A percentile compares a stretch with the other conserved stretches of the same genome.
phyloP scores from a whole-genome alignment of 1,140 invertebrate species.

The Thereuonema tuberculata region DNA sequence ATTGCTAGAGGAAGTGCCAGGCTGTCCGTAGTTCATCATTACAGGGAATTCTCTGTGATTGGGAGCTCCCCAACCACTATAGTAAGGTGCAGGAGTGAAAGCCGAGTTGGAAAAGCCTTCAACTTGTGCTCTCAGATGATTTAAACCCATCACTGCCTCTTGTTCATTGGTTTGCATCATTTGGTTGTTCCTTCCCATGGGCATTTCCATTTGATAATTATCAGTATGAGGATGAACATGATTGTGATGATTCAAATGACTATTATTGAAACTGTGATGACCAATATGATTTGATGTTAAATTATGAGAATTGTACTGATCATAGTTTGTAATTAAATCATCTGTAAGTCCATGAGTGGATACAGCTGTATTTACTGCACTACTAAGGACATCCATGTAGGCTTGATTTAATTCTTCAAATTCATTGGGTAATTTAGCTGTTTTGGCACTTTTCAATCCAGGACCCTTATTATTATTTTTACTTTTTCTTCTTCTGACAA shows the following conservation, averaged over 20 bases:
- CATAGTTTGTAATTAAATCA: background rate
- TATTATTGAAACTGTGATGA: background rate
- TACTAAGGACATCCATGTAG: slow-evolving; percentile 1
- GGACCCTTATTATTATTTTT: background rate
- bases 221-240: background rate
- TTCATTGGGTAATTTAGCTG: background rate
- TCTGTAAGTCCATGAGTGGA: background rate
- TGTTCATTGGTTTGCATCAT: background rate
- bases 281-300: background rate
- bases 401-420: slow-evolving; percentile 4
- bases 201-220: background rate
- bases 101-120: background rate
- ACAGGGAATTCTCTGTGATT: background rate
- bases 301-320: background rate
- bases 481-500: background rate
- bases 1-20: background rate
- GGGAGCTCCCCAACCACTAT: background rate
- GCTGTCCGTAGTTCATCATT: background rate
- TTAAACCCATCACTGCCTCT: background rate
- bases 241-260: background rate
- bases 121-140: background rate
- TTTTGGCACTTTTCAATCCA: background rate
- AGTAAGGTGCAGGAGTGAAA: background rate
- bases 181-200: background rate
- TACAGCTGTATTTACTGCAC: background rate